Conservation (phyloP, 30 jellyfish, hydroid and myxozoan species). For the Catostylus mosaicus region DNA sequence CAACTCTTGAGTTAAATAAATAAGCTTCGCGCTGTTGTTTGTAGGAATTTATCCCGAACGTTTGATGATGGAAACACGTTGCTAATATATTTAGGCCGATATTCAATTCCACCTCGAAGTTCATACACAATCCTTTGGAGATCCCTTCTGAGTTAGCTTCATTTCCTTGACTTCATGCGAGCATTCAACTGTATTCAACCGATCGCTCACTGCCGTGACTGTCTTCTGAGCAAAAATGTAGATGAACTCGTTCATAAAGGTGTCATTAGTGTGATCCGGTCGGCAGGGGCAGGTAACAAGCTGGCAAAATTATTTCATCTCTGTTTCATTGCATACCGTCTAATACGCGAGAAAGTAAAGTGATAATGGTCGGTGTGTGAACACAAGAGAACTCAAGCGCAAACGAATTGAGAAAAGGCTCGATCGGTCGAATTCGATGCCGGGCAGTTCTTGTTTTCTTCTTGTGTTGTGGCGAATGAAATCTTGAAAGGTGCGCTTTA, state of each 20-base stretch:
- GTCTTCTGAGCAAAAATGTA: slow-evolving; percentile 27
- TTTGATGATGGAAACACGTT: slow-evolving; percentile 34
- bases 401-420: slow-evolving; percentile 30
- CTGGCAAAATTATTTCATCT: slow-evolving; percentile 49
- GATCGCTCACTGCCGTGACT: slow-evolving; percentile 24
- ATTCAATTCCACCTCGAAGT: not conserved
- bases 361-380: slow-evolving; percentile 64
- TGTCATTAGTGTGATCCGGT: slow-evolving; percentile 52
- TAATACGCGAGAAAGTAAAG: slow-evolving; percentile 25
- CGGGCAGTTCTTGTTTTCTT: slow-evolving; percentile 52
- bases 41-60: slow-evolving; percentile 44
- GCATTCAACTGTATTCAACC: not conserved
- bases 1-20: slow-evolving; percentile 51
- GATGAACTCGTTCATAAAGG: slow-evolving; percentile 50
- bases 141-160: not conserved
- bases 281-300: slow-evolving; percentile 55
- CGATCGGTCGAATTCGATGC: slow-evolving; percentile 57
- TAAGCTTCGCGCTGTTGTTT: slow-evolving; percentile 49
- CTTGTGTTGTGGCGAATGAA: slow-evolving; percentile 72
- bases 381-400: slow-evolving; percentile 62
- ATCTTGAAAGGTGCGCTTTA: slow-evolving; percentile 72
- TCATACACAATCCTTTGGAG: not conserved
- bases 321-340: slow-evolving; percentile 64
- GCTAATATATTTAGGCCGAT: slow-evolving; percentile 40
- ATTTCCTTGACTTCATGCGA: not conserved